phyloP scores from a whole-genome alignment of 1,140 invertebrate genomes.

The Drosophila nebulosa region DNA sequence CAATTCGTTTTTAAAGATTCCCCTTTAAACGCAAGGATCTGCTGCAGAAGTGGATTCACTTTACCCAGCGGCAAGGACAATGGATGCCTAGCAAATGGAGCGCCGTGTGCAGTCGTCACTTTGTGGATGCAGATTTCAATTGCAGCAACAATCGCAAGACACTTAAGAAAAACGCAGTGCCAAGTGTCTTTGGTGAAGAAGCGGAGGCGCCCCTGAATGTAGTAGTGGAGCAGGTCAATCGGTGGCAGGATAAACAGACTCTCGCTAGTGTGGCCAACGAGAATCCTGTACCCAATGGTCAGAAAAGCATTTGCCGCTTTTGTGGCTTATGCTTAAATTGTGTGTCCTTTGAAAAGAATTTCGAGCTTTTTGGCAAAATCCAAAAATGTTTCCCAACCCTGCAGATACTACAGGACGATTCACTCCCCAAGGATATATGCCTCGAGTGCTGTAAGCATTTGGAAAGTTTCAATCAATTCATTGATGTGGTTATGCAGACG shows the following conservation, averaged over 20 bases:
- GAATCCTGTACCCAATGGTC: background rate
- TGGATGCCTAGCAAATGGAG: conserved; percentile 79
- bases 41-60: conserved; percentile 69
- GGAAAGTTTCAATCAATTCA: conserved; percentile 62
- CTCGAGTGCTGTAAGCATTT: conserved; percentile 53
- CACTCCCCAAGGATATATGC: conserved; percentile 70
- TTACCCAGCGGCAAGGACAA: conserved; percentile 55
- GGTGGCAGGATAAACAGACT: conserved; percentile 18
- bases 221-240: conserved; percentile 38
- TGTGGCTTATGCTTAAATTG: conserved; percentile 55
- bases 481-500: conserved; percentile 69
- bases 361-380: conserved; percentile 73
- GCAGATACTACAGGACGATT: conserved; percentile 74
- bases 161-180: conserved; percentile 69
- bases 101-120: conserved; percentile 72
- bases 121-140: conserved; percentile 62
- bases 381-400: conserved; percentile 78
- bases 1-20: conserved; percentile 38
- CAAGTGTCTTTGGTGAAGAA: conserved; percentile 26
- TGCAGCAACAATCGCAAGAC: conserved; percentile 64
- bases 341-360: conserved; percentile 67
- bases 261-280: conserved; percentile 28
- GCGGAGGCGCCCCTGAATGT: conserved; percentile 12
- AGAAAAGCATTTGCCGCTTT: conserved; percentile 61
- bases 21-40: conserved; percentile 68